Conservation (phyloP, 2,113 vertebrate genomes). For the Xenopus tropicalis region DNA sequence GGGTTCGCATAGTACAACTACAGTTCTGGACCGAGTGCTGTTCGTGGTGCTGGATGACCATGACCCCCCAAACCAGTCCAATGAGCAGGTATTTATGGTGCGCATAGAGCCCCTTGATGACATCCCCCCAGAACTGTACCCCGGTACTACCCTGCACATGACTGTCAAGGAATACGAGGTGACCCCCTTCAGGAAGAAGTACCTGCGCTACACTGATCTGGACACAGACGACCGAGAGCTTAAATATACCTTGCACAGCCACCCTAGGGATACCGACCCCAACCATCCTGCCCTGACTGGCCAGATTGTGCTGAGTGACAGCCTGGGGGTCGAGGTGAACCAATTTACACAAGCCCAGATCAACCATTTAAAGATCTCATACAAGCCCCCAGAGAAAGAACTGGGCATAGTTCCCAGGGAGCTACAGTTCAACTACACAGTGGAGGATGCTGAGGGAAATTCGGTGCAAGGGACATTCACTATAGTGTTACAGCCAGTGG, state of each 20-base stretch:
- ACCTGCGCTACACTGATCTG: conserved; percentile 56
- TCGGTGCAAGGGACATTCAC: conserved; percentile 54
- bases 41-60: conserved; percentile 77
- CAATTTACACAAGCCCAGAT: conserved; percentile 62
- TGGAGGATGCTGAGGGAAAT: conserved; percentile 59
- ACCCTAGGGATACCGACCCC: conserved; percentile 55
- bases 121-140: conserved; percentile 52
- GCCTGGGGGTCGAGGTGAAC: conserved; percentile 39
- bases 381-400: conserved; percentile 53
- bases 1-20: conserved; percentile 61
- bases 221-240: conserved; percentile 57
- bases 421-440: conserved; percentile 58
- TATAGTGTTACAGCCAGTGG: conserved; percentile 58
- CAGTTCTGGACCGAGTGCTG: conserved; percentile 56
- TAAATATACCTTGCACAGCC: conserved; percentile 54
- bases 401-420: conserved; percentile 53
- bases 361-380: conserved; percentile 60
- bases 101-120: conserved; percentile 53
- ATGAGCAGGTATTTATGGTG: conserved; percentile 52
- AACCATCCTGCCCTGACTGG: conserved; percentile 53
- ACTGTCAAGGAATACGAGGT: conserved; percentile 57
- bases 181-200: conserved; percentile 56
- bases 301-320: conserved; percentile 55
- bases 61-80: conserved; percentile 72
- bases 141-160: conserved; percentile 59